Percentiles rank a stretch among this genome's conserved stretches.
Conservation (phyloP, 1,140 invertebrate species). For the Bradynema listronoti region DNA sequence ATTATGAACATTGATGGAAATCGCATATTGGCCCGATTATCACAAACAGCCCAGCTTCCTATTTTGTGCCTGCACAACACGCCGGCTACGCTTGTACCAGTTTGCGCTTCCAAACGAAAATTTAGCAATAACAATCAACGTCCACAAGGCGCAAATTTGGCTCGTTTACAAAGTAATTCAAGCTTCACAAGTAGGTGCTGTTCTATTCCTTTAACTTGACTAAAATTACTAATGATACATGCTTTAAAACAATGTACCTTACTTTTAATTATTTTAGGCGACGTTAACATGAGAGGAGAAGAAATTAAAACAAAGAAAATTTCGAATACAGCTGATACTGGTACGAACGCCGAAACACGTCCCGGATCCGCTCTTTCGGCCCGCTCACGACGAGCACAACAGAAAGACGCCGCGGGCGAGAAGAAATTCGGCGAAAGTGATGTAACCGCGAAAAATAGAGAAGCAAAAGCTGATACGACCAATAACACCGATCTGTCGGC, state of each 20-base stretch:
- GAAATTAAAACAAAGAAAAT: too few relatives aligned
- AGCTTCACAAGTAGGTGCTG: slow-evolving; percentile 36
- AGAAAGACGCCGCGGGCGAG: neutral
- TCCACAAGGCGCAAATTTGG: slow-evolving; percentile 1
- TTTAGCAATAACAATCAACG: neutral
- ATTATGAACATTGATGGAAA: slow-evolving; percentile 37
- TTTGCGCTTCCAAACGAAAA: slow-evolving; percentile 12
- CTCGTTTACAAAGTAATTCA: slow-evolving; percentile 32
- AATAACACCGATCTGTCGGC: too few relatives aligned
- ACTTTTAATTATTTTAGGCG: neutral
- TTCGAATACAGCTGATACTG: too few relatives aligned
- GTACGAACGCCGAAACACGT: neutral
- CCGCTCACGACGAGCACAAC: neutral
- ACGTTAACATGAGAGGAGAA: neutral
- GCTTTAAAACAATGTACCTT: too few relatives aligned
- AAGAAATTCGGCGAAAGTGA: neutral
- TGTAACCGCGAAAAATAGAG: too few relatives aligned
- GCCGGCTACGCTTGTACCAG: slow-evolving; percentile 26
- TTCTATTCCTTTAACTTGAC: too few relatives aligned
- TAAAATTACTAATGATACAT: too few relatives aligned
- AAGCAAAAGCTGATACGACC: too few relatives aligned
- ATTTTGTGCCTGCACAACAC: slow-evolving; percentile 46
- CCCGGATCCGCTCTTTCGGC: neutral
- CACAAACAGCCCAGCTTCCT: slow-evolving; percentile 27
- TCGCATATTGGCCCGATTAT: slow-evolving; percentile 35